Base-by-base conservation (phyloP, 2,797 vertebrate species). In the Aulostomus chinensis region DNA sequence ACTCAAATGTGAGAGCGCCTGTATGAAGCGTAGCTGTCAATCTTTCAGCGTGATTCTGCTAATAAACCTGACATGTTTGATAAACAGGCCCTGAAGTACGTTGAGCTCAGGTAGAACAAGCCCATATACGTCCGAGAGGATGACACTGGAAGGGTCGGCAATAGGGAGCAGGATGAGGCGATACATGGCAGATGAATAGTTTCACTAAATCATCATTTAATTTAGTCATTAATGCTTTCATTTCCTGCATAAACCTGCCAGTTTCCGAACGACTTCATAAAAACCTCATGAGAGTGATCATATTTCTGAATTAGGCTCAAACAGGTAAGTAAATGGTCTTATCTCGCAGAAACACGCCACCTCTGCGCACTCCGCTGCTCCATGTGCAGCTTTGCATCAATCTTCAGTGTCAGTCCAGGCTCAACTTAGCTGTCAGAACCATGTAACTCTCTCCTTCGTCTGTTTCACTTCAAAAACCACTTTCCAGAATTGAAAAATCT, bases 381-480 rank as follows among this genome's bases (percentile, higher is more conserved):
- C 6, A n/a, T n/a, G n/a, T 21, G 5, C 43, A 37, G 16, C 36
- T 36, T 31, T 21, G 14, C 10, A 32, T 15, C 42, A 37, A 36
- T 13, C 42, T 54, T 63, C 17, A 13, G 29, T 58, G 36, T 29
- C 10, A 30, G 36, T 34, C 30, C 39, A 48, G 45, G 33, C 60
- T 7, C 38, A 71, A 48, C 53, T 54, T 35, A 63, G 58, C 76
- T 80, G 67, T 80, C 79, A 52, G 66, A 84, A 80, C 60, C 65
- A 57, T 70, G 72, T 42, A 78, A 65, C 68, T 75, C 74, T 76
- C 76, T 41, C 59, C 66, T 78, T 71, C 72, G 79, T 80, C 81
- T 83, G 65, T 65, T 76, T 67, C 73, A 63, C 76, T 80, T 86
- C 63, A 80, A 73, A 80, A 72, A 70, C 68, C 55, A 38, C 66